Evolutionary conservation across 2,888 invertebrate species (phyloP).

Genomic region (Epicampocera succincta): DNA sequence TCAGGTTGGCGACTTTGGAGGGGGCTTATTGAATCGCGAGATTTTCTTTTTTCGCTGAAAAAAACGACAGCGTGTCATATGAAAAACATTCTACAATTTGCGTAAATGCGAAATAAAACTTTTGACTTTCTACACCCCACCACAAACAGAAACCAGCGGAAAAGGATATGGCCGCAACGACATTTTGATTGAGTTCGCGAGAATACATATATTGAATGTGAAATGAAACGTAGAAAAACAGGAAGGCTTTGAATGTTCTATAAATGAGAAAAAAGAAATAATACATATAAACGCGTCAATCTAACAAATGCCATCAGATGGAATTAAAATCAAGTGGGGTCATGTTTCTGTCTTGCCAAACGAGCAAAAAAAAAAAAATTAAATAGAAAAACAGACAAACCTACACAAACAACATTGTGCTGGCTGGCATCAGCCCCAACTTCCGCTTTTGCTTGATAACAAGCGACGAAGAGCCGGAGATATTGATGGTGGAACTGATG

Average conservation of each 20-base stretch:
- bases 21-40: no score
- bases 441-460: not conserved
- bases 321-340: conserved; percentile 72
- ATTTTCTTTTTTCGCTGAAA: conserved; percentile 9
- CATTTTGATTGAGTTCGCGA: conserved; percentile 71
- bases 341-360: conserved; percentile 60
- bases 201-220: conserved; percentile 54
- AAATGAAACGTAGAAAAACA: conserved; percentile 28
- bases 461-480: not conserved
- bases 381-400: conserved; percentile 40
- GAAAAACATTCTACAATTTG: conserved; percentile 59
- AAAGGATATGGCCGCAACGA: conserved; percentile 63
- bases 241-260: not conserved
- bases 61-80: conserved; percentile 33
- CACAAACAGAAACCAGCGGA: conserved; percentile 35
- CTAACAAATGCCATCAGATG: conserved; percentile 69
- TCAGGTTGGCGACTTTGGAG: no score
- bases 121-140: conserved; percentile 36
- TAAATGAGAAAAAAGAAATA: conserved; percentile 43
- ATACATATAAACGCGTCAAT: conserved; percentile 51
- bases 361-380: conserved; percentile 26
- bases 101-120: conserved; percentile 50
- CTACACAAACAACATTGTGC: conserved; percentile 38
- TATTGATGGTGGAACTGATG: conserved; percentile 30
- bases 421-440: conserved; percentile 42